phyloP scores from a whole-genome alignment of 2,113 vertebrate genomes.

The Gasterosteus nipponicus region DNA sequence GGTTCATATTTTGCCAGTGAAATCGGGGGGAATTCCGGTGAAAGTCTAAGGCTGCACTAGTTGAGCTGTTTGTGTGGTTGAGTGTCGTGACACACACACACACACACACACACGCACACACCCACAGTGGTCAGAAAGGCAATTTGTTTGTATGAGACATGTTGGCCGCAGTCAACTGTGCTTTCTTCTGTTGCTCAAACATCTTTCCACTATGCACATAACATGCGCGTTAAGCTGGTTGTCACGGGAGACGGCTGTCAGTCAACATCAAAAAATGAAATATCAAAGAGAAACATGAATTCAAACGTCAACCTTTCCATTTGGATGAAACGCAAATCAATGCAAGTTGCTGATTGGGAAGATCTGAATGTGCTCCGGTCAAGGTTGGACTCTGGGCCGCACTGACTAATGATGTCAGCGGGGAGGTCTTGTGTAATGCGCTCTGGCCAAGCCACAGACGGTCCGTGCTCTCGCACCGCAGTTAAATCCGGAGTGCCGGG shows the following conservation, averaged over 20 bases:
- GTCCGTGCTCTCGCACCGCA: slow-evolving; percentile 44
- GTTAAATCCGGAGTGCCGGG: slow-evolving; percentile 19
- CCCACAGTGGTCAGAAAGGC: not conserved
- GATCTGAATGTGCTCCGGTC: slow-evolving; percentile 35
- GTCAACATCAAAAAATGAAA: not conserved
- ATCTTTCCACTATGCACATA: not conserved
- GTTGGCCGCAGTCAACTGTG: not conserved
- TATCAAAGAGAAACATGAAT: not conserved
- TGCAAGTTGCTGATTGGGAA: not conserved
- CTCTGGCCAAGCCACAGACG: slow-evolving; percentile 29
- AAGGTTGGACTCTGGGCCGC: slow-evolving; percentile 27
- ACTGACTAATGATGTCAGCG: slow-evolving; percentile 41
- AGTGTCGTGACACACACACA: slow-evolving; percentile 31
- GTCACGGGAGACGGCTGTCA: not conserved
- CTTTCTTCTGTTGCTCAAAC: not conserved
- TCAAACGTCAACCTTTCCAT: not conserved
- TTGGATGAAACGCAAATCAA: not conserved
- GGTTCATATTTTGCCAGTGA: slow-evolving; percentile 63
- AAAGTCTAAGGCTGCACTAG: slow-evolving; percentile 62
- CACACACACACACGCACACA: slow-evolving; percentile 5
- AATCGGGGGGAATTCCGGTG: slow-evolving; percentile 64
- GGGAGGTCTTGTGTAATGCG: slow-evolving; percentile 33
- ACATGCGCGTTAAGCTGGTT: not conserved
- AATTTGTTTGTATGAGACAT: not conserved
- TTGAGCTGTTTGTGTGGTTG: slow-evolving; percentile 74